Evolutionary conservation across 2,888 invertebrate species (phyloP), one percentile per base, ranked within the genome.

Genomic region (Rhingia rostrata): DNA sequence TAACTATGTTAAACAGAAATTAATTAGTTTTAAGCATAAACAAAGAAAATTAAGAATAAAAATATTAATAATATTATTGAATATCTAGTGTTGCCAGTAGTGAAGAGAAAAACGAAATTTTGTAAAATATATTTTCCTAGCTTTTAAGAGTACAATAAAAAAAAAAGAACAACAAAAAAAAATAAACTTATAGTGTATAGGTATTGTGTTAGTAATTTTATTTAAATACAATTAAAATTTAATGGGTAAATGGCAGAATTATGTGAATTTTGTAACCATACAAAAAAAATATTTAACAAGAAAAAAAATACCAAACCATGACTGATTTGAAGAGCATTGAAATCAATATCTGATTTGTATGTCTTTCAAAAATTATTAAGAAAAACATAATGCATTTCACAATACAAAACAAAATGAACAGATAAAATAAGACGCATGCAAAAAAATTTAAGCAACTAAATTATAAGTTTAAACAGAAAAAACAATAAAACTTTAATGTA

Each of bases 101-200:
- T 80, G 80, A 74, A 74, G 77, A 74, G 63, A 73, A 61, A 51
- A 33, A 56, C 32, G 14, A 83, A 79, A 79, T 84, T 84, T 84
- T 84, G 84, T 84, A 84, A 84, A 80, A 84, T 84, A 84, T 84
- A 84, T 84, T 84, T 84, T 84, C 84, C 61, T 84, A 84, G 80
- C 64, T 84, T 61, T 60, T 84, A 83, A 83, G 83, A 58, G 67
- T 63, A 78, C 63, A 73, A 78, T 51, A 37, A 72, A 58, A 43
- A 53, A 56, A 22, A 22, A 22, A 22, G 22, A 22, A 22, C 22
- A 22, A 22, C 22, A 22, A 22, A 22, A 22, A n/a, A 51, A 66
- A 14, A 73, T 54, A 67, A 84, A 79, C 74, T 79, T 32, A 74
- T 84, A 84, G 84, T 66, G 43, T 61, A 70, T 80, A 84, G 74